Base-by-base conservation (phyloP, 2,797 vertebrate species). In the Neoniphon sammara region DNA sequence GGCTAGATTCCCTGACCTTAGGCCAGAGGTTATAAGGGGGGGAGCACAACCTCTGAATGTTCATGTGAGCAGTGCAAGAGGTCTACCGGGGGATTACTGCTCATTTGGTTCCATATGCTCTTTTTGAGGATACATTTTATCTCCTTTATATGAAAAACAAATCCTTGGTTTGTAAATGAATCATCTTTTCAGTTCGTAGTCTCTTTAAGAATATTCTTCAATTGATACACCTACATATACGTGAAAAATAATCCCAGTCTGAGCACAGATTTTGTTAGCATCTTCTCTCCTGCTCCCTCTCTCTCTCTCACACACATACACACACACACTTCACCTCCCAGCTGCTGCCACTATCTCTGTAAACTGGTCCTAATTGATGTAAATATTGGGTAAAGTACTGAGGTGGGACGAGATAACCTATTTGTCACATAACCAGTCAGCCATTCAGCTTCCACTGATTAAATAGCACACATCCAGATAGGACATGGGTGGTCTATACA, bases 371-470 rank as follows among this genome's bases (percentile, higher is more conserved):
- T 97, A 97, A 96, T 97, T 97, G 93, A 92, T 94, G 92, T 94
- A 97, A 98, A 98, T 97, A 97, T 92, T 94, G 91, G 91, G 91
- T 93, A 92, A 95, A 96, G 95, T 95, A 93, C 91, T 90, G 90
- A 91, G 93, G 92, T 94, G 90, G 84, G 80, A 88, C 88, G 87
- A 91, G 90, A 96, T 93, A 95, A 95, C 92, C 93, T 68, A 85
- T 90, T 95, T 91, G 85, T 94, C 92, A 93, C 91, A 92, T 93
- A 94, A 92, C 91, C 94, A 93, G 91, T 91, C 92, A 89, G 86
- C 66, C 93, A 91, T 93, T 91, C 91, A 92, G 49, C 15, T 81
- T 91, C 87, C 77, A 84, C 62, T 86, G 90, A 92, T 93, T 92
- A 88, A 89, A 94, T 90, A 93, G 60, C 56, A 87, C 78, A 89